A percentile compares a stretch with the other conserved stretches of the same genome.
These are phyloP conservation scores for Caenorhabditis afra DNA, from an alignment of 2,888 invertebrate species.

Conservation along the genomic window DNA sequence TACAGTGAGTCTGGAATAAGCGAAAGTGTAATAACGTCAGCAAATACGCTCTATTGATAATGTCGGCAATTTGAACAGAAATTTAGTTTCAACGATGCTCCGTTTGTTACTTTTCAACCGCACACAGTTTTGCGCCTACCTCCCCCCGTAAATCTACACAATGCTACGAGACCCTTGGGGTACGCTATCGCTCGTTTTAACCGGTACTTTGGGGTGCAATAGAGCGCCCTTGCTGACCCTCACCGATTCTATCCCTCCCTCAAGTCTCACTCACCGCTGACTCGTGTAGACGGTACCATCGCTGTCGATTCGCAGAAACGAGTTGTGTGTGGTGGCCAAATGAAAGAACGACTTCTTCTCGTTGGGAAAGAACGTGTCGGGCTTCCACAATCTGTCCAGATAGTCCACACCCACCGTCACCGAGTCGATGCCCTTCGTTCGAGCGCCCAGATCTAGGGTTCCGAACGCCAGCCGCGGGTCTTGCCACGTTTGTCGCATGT, in stretches of 20 bases:
- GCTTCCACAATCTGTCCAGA: constrained; percentile 97
- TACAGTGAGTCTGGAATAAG: constrained; percentile 82
- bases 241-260: too few relatives aligned
- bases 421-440: constrained; percentile 73
- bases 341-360: constrained; percentile 99
- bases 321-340: constrained; percentile 99
- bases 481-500: constrained; percentile 99
- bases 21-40: too few relatives aligned
- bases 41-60: too few relatives aligned
- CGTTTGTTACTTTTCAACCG: too few relatives aligned
- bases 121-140: too few relatives aligned
- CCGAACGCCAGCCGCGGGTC: constrained; percentile 95
- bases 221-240: too few relatives aligned
- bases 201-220: too few relatives aligned
- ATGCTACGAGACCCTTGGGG: too few relatives aligned
- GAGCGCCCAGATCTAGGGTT: constrained; percentile 83
- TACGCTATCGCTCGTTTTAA: too few relatives aligned
- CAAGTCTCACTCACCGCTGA: constrained; percentile 73
- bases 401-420: constrained; percentile 82
- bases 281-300: constrained; percentile 83
- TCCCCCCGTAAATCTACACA: too few relatives aligned
- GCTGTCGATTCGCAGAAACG: constrained; percentile 96
- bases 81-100: too few relatives aligned
- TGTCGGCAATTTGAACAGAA: too few relatives aligned
- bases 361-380: constrained; percentile 98